Evolutionary conservation across 2,888 invertebrate species (phyloP).

Genomic region (Eledone cirrhosa): DNA sequence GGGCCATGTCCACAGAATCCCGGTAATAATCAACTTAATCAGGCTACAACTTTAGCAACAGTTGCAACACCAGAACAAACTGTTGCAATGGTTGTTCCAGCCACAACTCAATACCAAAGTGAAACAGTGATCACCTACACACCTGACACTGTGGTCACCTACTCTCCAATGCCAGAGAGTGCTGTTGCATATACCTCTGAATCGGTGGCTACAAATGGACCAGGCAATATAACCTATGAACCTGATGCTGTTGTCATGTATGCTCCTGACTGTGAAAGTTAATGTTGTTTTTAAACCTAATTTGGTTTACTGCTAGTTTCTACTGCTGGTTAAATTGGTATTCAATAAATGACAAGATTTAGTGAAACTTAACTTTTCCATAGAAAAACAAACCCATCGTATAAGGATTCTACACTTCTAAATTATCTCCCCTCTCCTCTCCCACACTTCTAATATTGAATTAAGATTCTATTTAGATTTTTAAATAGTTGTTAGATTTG

Average conservation of each 20-base stretch:
- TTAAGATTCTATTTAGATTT: too few relatives aligned
- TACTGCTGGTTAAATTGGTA: too few relatives aligned
- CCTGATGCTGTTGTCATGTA: conserved; percentile 8
- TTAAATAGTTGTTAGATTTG: too few relatives aligned
- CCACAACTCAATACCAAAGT: conserved; percentile 12
- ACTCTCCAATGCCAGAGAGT: conserved; percentile 8
- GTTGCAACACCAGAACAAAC: not conserved
- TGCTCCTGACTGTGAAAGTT: not conserved
- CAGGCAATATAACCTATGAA: not conserved
- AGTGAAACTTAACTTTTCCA: too few relatives aligned
- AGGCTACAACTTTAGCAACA: not conserved
- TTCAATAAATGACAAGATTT: too few relatives aligned
- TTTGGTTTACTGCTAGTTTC: too few relatives aligned
- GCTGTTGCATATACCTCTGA: conserved; percentile 21
- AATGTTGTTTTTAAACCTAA: not conserved
- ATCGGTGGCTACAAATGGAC: conserved; percentile 9
- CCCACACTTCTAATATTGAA: too few relatives aligned
- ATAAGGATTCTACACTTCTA: too few relatives aligned
- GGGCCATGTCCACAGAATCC: conserved; percentile 16
- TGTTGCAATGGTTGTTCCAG: conserved; percentile 5
- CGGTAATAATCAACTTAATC: not conserved
- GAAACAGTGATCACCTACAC: conserved; percentile 9
- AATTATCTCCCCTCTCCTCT: too few relatives aligned
- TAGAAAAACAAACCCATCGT: too few relatives aligned
- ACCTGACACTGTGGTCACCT: conserved; percentile 9